Evolutionary conservation across 2,113 vertebrate species (phyloP).

Genomic region (Perccottus glenii): DNA sequence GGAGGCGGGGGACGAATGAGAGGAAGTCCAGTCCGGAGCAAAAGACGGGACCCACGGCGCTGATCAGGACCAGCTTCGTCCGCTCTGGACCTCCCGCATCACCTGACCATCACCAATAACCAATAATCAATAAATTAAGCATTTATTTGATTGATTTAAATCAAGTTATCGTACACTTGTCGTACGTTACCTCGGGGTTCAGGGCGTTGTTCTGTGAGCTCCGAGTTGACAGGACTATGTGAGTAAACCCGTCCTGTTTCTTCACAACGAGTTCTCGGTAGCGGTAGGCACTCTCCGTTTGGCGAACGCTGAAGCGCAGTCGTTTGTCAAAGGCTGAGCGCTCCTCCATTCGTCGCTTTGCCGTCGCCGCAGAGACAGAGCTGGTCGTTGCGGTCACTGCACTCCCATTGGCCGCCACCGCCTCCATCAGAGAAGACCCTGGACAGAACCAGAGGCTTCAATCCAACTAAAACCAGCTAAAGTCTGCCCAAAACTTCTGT

Average conservation of each 20-base stretch:
- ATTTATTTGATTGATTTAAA: too few species aligned
- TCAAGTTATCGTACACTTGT: background rate
- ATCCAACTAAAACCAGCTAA: too few species aligned
- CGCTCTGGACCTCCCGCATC: conserved; percentile 99
- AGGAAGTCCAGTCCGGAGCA: conserved; percentile 96
- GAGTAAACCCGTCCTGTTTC: conserved; percentile 97
- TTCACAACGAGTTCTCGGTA: conserved; percentile 98
- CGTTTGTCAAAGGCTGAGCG: conserved; percentile 92
- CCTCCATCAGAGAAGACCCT: conserved; percentile 88
- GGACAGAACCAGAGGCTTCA: conserved; percentile 3
- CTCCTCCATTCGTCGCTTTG: conserved; percentile 90
- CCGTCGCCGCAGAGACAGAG: conserved; percentile 78
- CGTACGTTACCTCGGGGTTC: conserved; percentile 86
- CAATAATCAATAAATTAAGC: too few species aligned
- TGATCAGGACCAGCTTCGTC: conserved; percentile 92
- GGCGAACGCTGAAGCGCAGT: conserved; percentile 92
- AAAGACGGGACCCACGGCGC: conserved; percentile 92
- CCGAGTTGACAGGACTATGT: conserved; percentile 95
- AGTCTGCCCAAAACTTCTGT: too few species aligned
- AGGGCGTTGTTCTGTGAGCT: conserved; percentile 96
- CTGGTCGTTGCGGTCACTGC: conserved; percentile 80
- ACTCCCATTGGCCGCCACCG: conserved; percentile 84
- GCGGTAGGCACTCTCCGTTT: conserved; percentile 95
- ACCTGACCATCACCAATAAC: conserved; percentile 35
- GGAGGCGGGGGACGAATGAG: conserved; percentile 93